Conservation (phyloP, 2,797 vertebrate species). For the Trachops cirrhosus region DNA sequence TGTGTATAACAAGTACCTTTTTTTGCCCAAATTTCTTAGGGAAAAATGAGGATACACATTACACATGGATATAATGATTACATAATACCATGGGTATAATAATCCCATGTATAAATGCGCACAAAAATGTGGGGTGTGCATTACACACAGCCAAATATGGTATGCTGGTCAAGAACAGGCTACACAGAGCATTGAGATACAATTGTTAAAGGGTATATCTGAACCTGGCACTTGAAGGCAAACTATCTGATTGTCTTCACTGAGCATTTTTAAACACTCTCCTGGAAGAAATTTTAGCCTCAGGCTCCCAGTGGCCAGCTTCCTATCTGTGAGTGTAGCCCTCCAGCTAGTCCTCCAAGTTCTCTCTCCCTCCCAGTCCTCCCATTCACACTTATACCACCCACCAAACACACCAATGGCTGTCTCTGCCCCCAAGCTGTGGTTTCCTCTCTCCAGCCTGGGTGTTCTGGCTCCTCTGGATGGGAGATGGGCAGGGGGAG, state of each 20-base stretch:
- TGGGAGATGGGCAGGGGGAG: background rate
- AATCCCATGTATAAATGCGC: no score
- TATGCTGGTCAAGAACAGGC: background rate
- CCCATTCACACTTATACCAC: fast-evolving
- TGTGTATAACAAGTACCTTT: no score
- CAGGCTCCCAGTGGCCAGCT: background rate
- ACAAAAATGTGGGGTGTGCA: no score
- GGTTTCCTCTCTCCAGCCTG: background rate
- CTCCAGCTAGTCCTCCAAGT: background rate
- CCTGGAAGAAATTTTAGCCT: background rate
- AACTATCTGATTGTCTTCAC: background rate
- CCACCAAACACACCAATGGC: background rate
- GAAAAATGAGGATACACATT: no score
- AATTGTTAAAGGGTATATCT: background rate
- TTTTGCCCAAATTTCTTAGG: no score
- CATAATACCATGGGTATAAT: no score
- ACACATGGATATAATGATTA: no score
- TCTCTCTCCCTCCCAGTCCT: background rate
- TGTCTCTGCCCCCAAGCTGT: background rate
- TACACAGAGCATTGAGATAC: background rate
- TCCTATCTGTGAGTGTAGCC: background rate
- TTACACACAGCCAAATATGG: no score
- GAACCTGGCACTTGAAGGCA: background rate
- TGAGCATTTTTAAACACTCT: background rate
- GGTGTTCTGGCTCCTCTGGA: background rate